Evolutionary conservation across 2,797 vertebrate genomes (phyloP).

Genomic region (Synaphobranchus kaupii): DNA sequence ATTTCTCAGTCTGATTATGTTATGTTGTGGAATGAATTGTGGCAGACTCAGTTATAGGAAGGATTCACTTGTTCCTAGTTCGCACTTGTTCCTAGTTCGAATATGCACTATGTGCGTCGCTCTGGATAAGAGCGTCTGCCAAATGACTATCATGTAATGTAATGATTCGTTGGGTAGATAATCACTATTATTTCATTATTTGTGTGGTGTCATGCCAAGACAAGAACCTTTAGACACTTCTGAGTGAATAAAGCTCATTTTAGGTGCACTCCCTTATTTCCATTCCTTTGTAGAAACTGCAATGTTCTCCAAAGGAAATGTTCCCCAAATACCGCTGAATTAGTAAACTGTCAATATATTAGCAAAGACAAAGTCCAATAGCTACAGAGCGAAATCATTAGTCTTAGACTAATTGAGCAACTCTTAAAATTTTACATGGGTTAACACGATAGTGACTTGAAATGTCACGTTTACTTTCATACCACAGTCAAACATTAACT

Average conservation of each 20-base stretch:
- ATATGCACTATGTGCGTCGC: too few species aligned
- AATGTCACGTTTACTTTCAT: background rate
- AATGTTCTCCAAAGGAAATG: background rate
- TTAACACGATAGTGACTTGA: too few species aligned
- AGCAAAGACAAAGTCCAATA: background rate
- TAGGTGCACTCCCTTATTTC: background rate
- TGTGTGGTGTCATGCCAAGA: background rate
- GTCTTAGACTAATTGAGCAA: background rate
- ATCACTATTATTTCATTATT: too few species aligned
- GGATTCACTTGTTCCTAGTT: too few species aligned
- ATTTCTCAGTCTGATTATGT: background rate
- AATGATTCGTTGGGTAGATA: background rate
- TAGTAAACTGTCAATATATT: background rate
- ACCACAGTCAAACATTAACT: background rate
- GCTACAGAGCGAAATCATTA: background rate
- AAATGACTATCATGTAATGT: too few species aligned
- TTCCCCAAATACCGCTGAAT: background rate
- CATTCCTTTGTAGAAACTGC: background rate
- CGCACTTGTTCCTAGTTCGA: too few species aligned
- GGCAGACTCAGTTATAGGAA: background rate
- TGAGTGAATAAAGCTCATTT: background rate
- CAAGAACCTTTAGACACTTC: slow-evolving; percentile 7
- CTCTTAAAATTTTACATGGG: background rate
- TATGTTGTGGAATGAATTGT: background rate
- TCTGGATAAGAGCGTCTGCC: too few species aligned